Evolutionary conservation across 2,797 vertebrate species (phyloP).

Genomic region (Eremophila alpestris): DNA sequence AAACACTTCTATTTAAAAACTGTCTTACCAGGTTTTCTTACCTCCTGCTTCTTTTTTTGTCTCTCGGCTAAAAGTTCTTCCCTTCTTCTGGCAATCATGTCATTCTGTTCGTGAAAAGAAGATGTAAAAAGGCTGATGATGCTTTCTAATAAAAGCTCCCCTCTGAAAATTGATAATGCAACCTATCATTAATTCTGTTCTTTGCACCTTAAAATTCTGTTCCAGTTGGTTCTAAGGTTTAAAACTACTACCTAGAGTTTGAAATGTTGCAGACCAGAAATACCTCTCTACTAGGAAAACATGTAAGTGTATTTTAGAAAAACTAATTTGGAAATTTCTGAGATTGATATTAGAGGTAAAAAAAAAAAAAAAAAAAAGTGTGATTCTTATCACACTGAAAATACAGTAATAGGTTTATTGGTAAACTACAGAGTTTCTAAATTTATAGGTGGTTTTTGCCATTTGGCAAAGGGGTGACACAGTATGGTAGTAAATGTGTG

Average conservation of each 20-base stretch:
- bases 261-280: background rate
- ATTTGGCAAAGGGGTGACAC: background rate
- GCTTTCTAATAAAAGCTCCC: background rate
- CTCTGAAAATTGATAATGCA: background rate
- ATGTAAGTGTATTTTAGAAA: background rate
- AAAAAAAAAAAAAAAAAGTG: background rate
- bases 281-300: background rate
- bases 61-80: conserved; percentile 83
- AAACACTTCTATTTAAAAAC: background rate
- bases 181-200: background rate
- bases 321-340: background rate
- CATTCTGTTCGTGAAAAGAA: conserved; percentile 76
- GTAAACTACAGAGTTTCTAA: background rate
- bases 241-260: background rate
- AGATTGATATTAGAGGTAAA: background rate
- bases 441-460: background rate
- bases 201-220: background rate
- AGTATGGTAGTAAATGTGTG: background rate
- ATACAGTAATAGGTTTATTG: background rate
- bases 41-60: conserved; percentile 64
- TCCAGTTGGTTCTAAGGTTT: background rate
- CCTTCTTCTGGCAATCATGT: conserved; percentile 83
- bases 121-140: background rate
- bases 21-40: conserved; percentile 52
- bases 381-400: background rate